Evolutionary conservation across 2,888 invertebrate genomes (phyloP), one percentile per base, ranked within the genome.

Genomic region (Liodrosophila aerea): DNA sequence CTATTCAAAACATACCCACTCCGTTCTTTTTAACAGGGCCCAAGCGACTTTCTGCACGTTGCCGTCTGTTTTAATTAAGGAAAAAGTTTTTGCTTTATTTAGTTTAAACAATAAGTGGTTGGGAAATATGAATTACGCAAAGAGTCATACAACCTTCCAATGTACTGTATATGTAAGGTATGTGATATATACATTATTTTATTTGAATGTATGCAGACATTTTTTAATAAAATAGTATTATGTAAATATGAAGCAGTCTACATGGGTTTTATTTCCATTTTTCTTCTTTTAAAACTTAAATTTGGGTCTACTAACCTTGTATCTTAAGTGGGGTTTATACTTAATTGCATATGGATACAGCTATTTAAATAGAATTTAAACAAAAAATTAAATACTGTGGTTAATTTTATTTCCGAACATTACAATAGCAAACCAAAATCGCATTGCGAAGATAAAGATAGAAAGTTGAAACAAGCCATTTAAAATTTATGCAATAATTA

Each of bases 31-130:
- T 7, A 29, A 4, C 41, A 34, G n/a, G 18, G 45, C 47, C 47
- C 40, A 43, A 46, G 56, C 47, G 60, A 41, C 54, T 45, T 69
- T 58, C 50, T 53, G 56, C 65, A 59, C 56, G 39, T 58, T 70
- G 70, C 64, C 71, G 78, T 75, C 73, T 67, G 70, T 80, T 75
- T 80, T 81, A 80, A 80, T 80, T 77, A 80, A 81, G 81, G 81
- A 80, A 78, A 78, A 80, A 80, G 78, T 80, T 81, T 76, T 80
- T 80, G 77, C 81, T 77, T 81, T 81, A 80, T 80, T 80, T 76
- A 73, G 75, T 71, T 74, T 74, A 74, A 78, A 78, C 77, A 78
- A 78, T 78, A 80, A 77, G 76, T 80, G 77, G 80, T 74, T 76
- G 80, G 65, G 74, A 78, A 76, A 76, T 78, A 80, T 78, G 81